Conservation (phyloP, 2,113 vertebrate genomes). For the Etheostoma cragini region DNA sequence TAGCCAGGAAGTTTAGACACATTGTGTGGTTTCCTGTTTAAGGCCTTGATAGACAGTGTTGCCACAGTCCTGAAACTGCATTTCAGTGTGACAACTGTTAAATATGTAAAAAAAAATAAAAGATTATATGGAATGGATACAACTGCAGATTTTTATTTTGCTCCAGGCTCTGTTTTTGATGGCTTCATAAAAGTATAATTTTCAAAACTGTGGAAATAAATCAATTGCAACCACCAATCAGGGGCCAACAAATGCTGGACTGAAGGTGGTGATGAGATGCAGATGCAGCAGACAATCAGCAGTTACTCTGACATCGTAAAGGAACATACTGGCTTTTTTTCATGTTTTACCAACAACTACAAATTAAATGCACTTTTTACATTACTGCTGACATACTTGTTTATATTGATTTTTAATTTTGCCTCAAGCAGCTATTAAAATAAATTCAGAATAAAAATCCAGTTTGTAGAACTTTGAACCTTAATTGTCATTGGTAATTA, state of each 20-base stretch:
- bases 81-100: conserved; percentile 8
- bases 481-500: not conserved
- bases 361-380: not conserved
- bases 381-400: not conserved
- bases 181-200: conserved; percentile 52
- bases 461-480: not conserved
- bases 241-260: conserved; percentile 30
- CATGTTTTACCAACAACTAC: conserved; percentile 20
- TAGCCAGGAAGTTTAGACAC: conserved; percentile 59
- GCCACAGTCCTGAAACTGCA: conserved; percentile 36
- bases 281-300: not conserved
- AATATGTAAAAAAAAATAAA: conserved; percentile 17
- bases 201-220: conserved; percentile 50
- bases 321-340: not conserved
- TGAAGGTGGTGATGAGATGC: conserved; percentile 8
- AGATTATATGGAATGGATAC: not conserved
- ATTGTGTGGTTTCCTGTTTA: conserved; percentile 72
- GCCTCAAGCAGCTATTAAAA: not conserved
- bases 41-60: conserved; percentile 9
- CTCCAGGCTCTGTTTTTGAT: conserved; percentile 52
- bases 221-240: conserved; percentile 46
- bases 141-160: conserved; percentile 53
- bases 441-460: not conserved
- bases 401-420: not conserved
- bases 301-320: conserved; percentile 14